Evolutionary conservation across 2,888 invertebrate genomes (phyloP), one percentile per base, ranked within the genome.

Genomic region (Sialis lutaria): DNA sequence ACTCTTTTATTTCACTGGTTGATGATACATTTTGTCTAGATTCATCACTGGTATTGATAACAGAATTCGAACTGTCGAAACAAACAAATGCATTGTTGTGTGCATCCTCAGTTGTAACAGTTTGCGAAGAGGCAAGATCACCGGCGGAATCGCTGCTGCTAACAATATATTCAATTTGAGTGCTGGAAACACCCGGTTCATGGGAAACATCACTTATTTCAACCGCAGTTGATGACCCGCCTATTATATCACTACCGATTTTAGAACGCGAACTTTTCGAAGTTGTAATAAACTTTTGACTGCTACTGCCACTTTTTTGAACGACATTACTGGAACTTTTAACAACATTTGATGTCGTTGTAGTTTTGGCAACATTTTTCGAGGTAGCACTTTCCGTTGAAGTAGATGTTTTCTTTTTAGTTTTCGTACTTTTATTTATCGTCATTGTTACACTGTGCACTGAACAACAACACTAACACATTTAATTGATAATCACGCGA

Each of bases 161-260:
- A 6, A 41, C 42, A n/a, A 42, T 7, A 22, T 42, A 42, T 31
- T 42, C 42, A 8, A 42, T 31, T 4, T 42, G 42, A 3, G 6
- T 10, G 5, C 22, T 31, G 22, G 13, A 13, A 8, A 31, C 30
- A 22, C 42, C 42, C 22, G 42, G 42, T 4, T 30, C 32, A 22
- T 42, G 22, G 12, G 42, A 42, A 7, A 42, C 42, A 42, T 42
- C 42, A 1, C 10, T 31, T 10, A 42, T 42, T 10, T 31, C 39
- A 10, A 39, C 39, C 10, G 22, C 22, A 22, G 22, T 22, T 22
- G 22, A 22, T 22, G 22, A 22, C 22, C 39, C 32, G 6, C 42
- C 65, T 7, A 65, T 59, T 55, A 63, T 66, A 55, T 66, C 65
- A 13, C 64, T 63, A 33, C 57, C 54, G 8, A 63, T 63, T 22